These are phyloP conservation scores for Lycia hirtaria DNA, from an alignment of 2,888 invertebrate species.

Conservation along the genomic window DNA sequence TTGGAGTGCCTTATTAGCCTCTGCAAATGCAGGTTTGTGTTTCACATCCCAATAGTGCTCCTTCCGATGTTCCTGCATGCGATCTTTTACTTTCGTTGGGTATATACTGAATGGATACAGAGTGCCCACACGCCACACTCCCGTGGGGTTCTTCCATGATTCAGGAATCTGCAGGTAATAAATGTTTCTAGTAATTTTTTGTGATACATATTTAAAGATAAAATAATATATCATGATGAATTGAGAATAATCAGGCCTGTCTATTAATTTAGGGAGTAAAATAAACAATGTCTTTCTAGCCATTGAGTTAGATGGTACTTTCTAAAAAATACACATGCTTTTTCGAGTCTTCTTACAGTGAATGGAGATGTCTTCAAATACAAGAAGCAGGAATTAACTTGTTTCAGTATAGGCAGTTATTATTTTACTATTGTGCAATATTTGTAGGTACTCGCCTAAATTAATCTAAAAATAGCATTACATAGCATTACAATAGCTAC, in stretches of 20 bases:
- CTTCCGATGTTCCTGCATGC: conserved; percentile 92
- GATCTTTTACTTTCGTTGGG: conserved; percentile 92
- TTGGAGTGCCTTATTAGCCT: conserved; percentile 90
- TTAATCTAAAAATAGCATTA: conserved; percentile 2
- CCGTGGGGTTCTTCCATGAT: conserved; percentile 93
- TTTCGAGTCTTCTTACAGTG: too few relatives aligned
- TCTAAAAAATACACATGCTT: too few relatives aligned
- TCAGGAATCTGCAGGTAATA: conserved; percentile 88
- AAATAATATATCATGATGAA: too few relatives aligned
- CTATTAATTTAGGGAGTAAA: too few relatives aligned
- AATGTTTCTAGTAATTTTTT: not conserved
- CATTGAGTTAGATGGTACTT: too few relatives aligned
- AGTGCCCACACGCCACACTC: conserved; percentile 94
- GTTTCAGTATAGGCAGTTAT: not conserved
- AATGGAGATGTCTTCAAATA: too few relatives aligned
- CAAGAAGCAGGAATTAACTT: too few relatives aligned
- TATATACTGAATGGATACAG: conserved; percentile 95
- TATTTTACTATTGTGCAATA: not conserved
- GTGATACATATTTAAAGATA: not conserved
- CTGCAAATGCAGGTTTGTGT: conserved; percentile 92
- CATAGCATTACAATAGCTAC: conserved; percentile 17
- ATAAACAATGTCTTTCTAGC: too few relatives aligned
- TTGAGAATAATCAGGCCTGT: too few relatives aligned
- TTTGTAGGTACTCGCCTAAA: not conserved
- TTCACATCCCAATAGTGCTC: conserved; percentile 93